Percentiles rank a stretch among this genome's conserved stretches.
Conservation (phyloP, 1,140 invertebrate genomes). For the Caenorhabditis brenneri region DNA sequence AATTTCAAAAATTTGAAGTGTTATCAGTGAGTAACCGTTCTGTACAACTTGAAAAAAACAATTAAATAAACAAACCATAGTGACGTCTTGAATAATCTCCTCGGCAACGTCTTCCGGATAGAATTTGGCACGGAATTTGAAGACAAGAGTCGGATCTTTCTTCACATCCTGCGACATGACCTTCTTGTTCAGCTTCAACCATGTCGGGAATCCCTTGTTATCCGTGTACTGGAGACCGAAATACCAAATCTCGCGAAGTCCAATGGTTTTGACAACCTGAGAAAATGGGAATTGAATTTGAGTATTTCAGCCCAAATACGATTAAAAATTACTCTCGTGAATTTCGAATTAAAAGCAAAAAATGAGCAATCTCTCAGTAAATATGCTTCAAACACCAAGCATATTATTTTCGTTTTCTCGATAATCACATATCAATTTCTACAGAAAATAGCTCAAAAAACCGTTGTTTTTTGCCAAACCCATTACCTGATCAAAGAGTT, state of each 20-base stretch:
- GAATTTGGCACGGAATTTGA: slow-evolving; percentile 99
- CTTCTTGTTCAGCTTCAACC: slow-evolving; percentile 99
- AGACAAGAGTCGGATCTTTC: slow-evolving; percentile 94
- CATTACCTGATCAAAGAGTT: slow-evolving; percentile 91
- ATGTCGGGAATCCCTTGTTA: slow-evolving; percentile 91
- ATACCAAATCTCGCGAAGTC: slow-evolving; percentile 98
- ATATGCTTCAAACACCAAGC: no score
- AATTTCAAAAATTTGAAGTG: no score
- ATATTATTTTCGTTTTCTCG: no score
- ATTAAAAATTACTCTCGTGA: no score
- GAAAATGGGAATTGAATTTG: not conserved
- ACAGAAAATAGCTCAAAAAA: no score
- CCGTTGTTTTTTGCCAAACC: no score
- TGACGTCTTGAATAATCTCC: slow-evolving; percentile 98
- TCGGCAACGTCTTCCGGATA: slow-evolving; percentile 98
- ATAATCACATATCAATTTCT: no score
- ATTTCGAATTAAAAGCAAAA: no score
- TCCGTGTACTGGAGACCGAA: slow-evolving; percentile 99
- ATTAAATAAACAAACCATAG: slow-evolving; percentile 73
- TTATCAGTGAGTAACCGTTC: not conserved
- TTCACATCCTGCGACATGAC: slow-evolving; percentile 95
- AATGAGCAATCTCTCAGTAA: not conserved
- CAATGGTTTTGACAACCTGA: slow-evolving; percentile 94
- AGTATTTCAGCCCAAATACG: no score
- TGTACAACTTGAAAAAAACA: slow-evolving; percentile 20